phyloP scores from a whole-genome alignment of 2,888 invertebrate genomes.

The Anaspis maculata region DNA sequence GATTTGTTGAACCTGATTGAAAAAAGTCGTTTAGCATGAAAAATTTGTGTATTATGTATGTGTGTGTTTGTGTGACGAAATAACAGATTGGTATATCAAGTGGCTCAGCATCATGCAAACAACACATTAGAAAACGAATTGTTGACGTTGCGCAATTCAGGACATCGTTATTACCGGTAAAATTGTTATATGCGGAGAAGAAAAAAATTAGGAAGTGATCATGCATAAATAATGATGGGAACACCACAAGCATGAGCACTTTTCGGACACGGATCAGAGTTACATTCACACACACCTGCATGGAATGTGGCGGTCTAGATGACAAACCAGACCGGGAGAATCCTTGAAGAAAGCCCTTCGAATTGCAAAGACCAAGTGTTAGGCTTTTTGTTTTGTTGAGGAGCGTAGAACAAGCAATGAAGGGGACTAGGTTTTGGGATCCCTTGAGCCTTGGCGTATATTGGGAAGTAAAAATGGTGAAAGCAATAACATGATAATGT shows the following conservation, averaged over 20 bases:
- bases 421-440: too few species aligned
- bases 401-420: too few species aligned
- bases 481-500: too few species aligned
- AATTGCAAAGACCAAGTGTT: too few species aligned
- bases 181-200: constrained; percentile 12
- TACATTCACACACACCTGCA: constrained; percentile 45
- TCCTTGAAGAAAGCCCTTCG: constrained; percentile 45
- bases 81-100: constrained; percentile 9
- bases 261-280: too few species aligned
- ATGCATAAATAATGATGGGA: too few species aligned
- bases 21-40: not conserved
- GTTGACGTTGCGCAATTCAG: constrained; percentile 12
- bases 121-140: constrained; percentile 27
- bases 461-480: too few species aligned
- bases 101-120: constrained; percentile 27
- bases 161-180: constrained; percentile 8
- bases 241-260: too few species aligned
- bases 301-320: constrained; percentile 42
- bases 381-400: too few species aligned
- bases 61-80: constrained; percentile 11
- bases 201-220: constrained; percentile 9
- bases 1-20: constrained; percentile 64
- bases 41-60: constrained; percentile 2
- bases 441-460: too few species aligned
- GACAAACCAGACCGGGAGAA: constrained; percentile 42